Percentiles rank a stretch among this genome's conserved stretches.
phyloP scores from a whole-genome alignment of 2,113 vertebrate species.

The Syngnathoides biaculeatus region DNA sequence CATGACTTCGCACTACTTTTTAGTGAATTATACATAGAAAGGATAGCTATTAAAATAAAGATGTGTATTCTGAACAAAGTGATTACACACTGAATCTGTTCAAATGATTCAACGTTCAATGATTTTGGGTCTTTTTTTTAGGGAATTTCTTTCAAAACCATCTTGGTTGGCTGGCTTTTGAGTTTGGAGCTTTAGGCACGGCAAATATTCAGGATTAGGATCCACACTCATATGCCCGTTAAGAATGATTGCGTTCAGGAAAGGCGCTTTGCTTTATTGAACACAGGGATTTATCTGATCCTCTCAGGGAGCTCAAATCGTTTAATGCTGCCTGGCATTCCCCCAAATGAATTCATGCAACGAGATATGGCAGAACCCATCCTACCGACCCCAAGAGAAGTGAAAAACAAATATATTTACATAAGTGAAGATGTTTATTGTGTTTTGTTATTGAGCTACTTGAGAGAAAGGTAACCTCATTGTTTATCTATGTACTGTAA shows the following conservation, averaged over 20 bases:
- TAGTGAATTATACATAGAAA: neutral
- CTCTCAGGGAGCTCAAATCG: conserved; percentile 70
- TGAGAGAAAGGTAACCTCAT: neutral
- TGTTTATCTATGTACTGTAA: neutral
- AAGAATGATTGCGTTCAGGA: conserved; percentile 76
- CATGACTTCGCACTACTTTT: too few species aligned
- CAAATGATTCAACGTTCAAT: too few species aligned
- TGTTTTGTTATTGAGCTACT: conserved; percentile 32
- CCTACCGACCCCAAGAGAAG: conserved; percentile 49
- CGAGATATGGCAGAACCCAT: conserved; percentile 59
- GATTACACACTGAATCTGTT: neutral
- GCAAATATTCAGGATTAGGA: conserved; percentile 75
- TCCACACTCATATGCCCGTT: conserved; percentile 67
- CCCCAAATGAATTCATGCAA: conserved; percentile 73
- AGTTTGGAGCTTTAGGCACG: conserved; percentile 41
- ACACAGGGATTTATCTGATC: conserved; percentile 76
- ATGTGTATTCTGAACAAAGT: neutral
- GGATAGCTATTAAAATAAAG: neutral
- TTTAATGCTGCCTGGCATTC: conserved; percentile 71
- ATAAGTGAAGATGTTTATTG: conserved; percentile 42
- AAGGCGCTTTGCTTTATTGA: conserved; percentile 77
- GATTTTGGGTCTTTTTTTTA: neutral
- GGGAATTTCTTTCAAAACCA: conserved; percentile 23
- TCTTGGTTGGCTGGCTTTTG: conserved; percentile 21
- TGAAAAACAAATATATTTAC: conserved; percentile 32